Evolutionary conservation across 1,140 invertebrate species (phyloP), one percentile per base, ranked within the genome.

Genomic region (Cydia amplana): DNA sequence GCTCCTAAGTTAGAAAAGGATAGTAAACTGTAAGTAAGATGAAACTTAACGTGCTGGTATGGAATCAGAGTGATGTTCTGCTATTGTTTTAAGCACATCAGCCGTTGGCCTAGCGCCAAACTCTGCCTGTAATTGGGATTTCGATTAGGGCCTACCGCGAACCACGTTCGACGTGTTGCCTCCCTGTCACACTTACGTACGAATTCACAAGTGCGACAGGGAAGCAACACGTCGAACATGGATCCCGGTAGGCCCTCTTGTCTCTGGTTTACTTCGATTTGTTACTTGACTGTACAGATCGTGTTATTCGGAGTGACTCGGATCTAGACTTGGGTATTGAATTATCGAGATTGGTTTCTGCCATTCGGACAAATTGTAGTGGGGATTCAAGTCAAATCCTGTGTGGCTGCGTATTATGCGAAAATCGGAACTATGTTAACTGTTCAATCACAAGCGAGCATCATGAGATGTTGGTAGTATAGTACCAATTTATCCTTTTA

Each of bases 91-190:
- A 70, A 70, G 65, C 65, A 36, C 65, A 43, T 70, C 65, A 36
- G 6, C 65, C 28, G 65, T 70, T 70, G 65, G 65, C 65, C n/a
- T 18, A 70, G 65, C 32, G 65, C 65, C 65, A 70, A 70, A 70
- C 65, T 70, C 28, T 40, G 65, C 28, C 65, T 70, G 65, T 70
- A 70, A 70, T 70, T 70, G 65, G 65, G 65, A 70, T 70, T 70
- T 70, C 65, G 65, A 70, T 70, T n/a, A n/a, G n/a, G n/a, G n/a
- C n/a, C n/a, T n/a, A n/a, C n/a, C n/a, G n/a, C n/a, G n/a, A n/a
- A n/a, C n/a, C n/a, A n/a, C n/a, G n/a, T n/a, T n/a, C n/a, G n/a
- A n/a, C n/a, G n/a, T n/a, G n/a, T n/a, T n/a, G n/a, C n/a, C n/a
- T n/a, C n/a, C n/a, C n/a, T n/a, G n/a, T n/a, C n/a, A n/a, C n/a